Evolutionary conservation across 1,140 invertebrate genomes (phyloP).

Genomic region (Bombus pascuorum): DNA sequence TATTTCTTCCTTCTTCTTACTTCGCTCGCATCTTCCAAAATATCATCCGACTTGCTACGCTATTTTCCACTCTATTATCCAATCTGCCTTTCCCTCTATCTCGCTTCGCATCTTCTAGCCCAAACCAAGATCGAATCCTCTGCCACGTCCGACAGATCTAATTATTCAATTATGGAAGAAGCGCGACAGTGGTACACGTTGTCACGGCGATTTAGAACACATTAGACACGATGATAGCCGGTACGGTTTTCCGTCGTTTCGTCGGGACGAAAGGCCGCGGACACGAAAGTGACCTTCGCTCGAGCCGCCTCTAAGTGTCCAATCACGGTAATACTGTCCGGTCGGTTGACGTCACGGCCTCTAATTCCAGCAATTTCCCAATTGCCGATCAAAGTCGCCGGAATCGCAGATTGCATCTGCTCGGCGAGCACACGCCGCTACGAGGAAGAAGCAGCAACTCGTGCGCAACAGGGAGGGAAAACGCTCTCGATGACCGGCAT

Average conservation of each 20-base stretch:
- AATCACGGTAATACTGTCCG: constrained; percentile 76
- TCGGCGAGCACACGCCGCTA: constrained; percentile 32
- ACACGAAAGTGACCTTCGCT: constrained; percentile 66
- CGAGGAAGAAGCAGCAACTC: not conserved
- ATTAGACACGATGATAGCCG: not conserved
- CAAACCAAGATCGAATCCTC: not conserved
- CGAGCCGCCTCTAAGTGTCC: constrained; percentile 68
- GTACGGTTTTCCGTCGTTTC: not conserved
- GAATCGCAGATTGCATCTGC: constrained; percentile 73
- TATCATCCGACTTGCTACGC: no score
- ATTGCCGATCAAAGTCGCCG: constrained; percentile 78
- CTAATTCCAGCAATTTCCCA: constrained; percentile 79
- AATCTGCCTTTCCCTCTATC: no score
- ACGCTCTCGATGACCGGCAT: constrained; percentile 2
- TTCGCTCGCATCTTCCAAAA: no score
- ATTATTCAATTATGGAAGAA: not conserved
- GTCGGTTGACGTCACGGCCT: constrained; percentile 71
- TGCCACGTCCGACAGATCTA: no score
- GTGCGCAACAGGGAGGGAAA: not conserved
- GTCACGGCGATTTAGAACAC: not conserved
- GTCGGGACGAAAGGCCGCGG: constrained; percentile 15
- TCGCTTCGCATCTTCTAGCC: no score
- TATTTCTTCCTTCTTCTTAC: no score
- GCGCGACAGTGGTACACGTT: not conserved
- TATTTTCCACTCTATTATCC: no score